Evolutionary conservation across 53 echinoderm and acorn worm genomes (phyloP), one percentile per base, ranked within the genome.

Genomic region (Astropecten irregularis): DNA sequence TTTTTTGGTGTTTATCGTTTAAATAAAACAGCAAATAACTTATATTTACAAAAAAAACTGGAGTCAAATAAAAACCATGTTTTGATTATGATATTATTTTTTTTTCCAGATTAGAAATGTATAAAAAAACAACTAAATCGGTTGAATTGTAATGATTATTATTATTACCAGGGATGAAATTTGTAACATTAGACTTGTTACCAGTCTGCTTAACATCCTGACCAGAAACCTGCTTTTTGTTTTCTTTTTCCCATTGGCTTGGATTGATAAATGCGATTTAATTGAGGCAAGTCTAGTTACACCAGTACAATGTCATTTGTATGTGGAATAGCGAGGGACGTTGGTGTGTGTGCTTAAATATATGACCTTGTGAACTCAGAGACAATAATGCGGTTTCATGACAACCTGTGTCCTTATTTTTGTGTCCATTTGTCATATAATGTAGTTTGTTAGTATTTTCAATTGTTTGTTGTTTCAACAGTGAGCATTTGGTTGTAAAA

Each of bases 301-400:
- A 79, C 38, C 79, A 27, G 61, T 62, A 62, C 62, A 62, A 62
- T 79, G 62, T 33, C 60, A 79, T 61, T 42, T 26, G 61, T 74
- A 57, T 16, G 40, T 74, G 74, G 74, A 57, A 32, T 55, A 55
- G 56, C 35, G 36, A 56, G 74, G 37, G 39, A 55, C 21, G 23
- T 84, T 71, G 84, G 72, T 84, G 84, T 74, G 86, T 85, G 86
- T 85, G 76, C 74, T 85, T 85, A 74, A n/a, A 74, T 73, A 76
- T 65, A 74, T 61, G 55, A 71, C 84, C 63, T 79, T 61, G 79
- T 79, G 34, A 79, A 60, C 79, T 79, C 62, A 33, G 79, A 79
- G 79, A 79, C 79, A 79, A 79, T 79, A 79, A 42, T 16, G 10
- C 18, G 47, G 39, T 79, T 79, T 44, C 79, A 27, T 61, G 13